Evolutionary conservation across 2,888 invertebrate species (phyloP).

Genomic region (Candidula unifasciata): DNA sequence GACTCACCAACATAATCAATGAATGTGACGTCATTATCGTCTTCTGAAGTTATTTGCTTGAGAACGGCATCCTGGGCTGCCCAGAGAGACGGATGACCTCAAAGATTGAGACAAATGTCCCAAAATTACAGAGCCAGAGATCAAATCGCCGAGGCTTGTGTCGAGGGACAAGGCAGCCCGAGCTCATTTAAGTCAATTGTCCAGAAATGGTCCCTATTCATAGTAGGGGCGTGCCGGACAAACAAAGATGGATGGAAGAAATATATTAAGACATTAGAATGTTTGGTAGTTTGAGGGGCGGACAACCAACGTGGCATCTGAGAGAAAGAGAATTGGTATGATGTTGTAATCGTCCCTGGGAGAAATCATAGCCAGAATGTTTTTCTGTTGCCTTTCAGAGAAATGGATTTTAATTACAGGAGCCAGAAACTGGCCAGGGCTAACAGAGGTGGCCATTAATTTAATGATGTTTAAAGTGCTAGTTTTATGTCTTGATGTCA

Average conservation of each 20-base stretch:
- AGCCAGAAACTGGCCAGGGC: no score
- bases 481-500: neutral
- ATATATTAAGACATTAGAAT: conserved; percentile 27
- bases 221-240: conserved; percentile 16
- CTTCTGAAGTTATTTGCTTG: neutral
- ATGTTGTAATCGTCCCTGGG: neutral
- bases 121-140: conserved; percentile 44
- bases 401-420: conserved; percentile 24
- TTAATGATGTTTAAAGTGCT: neutral
- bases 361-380: neutral
- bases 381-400: neutral
- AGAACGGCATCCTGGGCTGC: neutral
- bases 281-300: conserved; percentile 2
- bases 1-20: conserved; percentile 26
- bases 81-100: conserved; percentile 34
- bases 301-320: neutral
- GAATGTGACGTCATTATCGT: conserved; percentile 43
- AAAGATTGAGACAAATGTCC: conserved; percentile 45
- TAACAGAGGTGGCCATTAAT: neutral
- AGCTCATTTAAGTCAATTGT: conserved; percentile 44
- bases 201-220: conserved; percentile 41
- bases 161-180: conserved; percentile 7
- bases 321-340: conserved; percentile 13
- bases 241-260: conserved; percentile 33
- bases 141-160: conserved; percentile 35